phyloP scores from a whole-genome alignment of 2,888 invertebrate genomes.

The Chloroclystis v-ata region DNA sequence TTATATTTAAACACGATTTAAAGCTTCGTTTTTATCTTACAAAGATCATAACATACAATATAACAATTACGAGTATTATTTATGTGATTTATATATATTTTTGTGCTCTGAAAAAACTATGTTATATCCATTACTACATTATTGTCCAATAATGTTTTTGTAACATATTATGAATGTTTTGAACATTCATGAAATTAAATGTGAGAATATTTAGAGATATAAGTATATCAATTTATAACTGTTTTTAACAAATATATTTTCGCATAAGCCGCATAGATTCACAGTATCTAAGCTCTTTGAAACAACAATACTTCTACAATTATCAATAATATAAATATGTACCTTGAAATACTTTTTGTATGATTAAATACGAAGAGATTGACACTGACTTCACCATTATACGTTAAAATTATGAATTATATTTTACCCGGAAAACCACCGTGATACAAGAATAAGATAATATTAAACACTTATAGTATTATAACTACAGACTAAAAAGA shows the following conservation, averaged over 20 bases:
- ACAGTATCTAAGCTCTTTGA: slow-evolving; percentile 16
- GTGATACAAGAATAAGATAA: slow-evolving; percentile 3
- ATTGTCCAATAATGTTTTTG: slow-evolving; percentile 61
- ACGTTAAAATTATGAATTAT: background rate
- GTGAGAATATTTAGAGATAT: background rate
- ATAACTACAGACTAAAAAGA: slow-evolving; percentile 44
- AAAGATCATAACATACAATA: slow-evolving; percentile 44
- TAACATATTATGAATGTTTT: slow-evolving; percentile 48
- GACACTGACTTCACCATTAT: background rate
- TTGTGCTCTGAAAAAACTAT: slow-evolving; percentile 26
- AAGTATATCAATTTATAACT: no score
- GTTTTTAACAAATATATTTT: no score
- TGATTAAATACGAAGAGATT: background rate
- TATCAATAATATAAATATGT: no score
- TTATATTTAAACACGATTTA: slow-evolving; percentile 66
- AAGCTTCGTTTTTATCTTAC: slow-evolving; percentile 68
- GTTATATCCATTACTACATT: slow-evolving; percentile 55
- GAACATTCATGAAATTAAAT: slow-evolving; percentile 46
- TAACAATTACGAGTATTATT: slow-evolving; percentile 22
- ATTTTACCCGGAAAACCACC: background rate
- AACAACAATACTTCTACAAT: slow-evolving; percentile 8
- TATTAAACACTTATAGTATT: slow-evolving; percentile 12
- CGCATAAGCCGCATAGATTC: slow-evolving; percentile 6
- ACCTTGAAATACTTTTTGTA: no score
- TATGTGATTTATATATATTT: slow-evolving; percentile 17